Base-by-base conservation (phyloP, 2,113 vertebrate genomes). In the Ailurus styani region DNA sequence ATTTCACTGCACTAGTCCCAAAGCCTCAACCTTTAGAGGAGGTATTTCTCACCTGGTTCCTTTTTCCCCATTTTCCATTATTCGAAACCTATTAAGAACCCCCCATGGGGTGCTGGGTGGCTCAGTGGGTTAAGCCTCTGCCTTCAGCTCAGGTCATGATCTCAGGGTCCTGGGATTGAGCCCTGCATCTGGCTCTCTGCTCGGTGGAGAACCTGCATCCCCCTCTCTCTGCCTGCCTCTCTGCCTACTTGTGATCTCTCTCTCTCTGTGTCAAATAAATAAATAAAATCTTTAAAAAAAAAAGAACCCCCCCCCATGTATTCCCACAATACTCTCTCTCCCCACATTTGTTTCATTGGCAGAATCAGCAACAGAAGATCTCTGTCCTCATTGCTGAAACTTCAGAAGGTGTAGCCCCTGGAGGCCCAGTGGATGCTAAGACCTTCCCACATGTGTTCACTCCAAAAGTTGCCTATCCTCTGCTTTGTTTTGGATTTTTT, bases 401-500 rank as follows among this genome's bases (percentile, higher is more conserved):
- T 6, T 78, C 45, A 60, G 27, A 37, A 87, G 18, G 3, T 7
- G 3, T 23, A 87, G 34, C 0, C 6, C 34, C n/a, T 3, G 42
- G 31, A 79, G 6, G 23, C 21, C 20, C 27, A 37, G 47, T 37
- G 66, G 70, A 40, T 25, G 31, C 37, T 23, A 54, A 77, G 40
- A 72, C 37, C 12, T 75, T 0, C 0, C 2, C 21, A 4, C 10
- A 4, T 17, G 25, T 23, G n/a, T n/a, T 75, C 31, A 37, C 15
- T 11, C 15, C 6, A n/a, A 47, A 68, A 47, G 55, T 9, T 73
- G 4, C 15, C 31, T 29, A 72, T 72, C 17, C 17, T 29, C 7
- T 42, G 31, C 34, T 83, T 89, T 86, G 81, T 20, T 54, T 79
- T 60, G 15, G 42, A 54, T n/a, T 45, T 82, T 91, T 91, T 50